These are phyloP conservation scores for Hyperoplus immaculatus DNA, from an alignment of 2,797 vertebrate genomes.

Conservation along the genomic window DNA sequence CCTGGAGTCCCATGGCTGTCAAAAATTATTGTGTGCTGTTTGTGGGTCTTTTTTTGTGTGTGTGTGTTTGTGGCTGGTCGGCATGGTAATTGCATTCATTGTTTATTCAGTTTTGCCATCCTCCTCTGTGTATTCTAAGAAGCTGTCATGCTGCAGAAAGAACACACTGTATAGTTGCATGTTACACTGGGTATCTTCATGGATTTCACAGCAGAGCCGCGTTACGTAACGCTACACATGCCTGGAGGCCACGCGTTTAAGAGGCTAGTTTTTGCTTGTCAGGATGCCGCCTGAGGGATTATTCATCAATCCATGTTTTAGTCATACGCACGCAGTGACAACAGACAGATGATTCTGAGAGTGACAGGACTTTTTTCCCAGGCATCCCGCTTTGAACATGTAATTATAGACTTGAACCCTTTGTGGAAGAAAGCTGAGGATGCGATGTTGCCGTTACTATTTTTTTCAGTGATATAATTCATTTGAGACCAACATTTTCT, in stretches of 20 bases:
- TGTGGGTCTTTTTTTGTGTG: slow-evolving; percentile 2
- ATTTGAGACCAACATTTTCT: not conserved
- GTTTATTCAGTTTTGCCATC: slow-evolving; percentile 45
- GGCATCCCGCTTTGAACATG: slow-evolving; percentile 34
- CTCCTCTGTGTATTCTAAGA: slow-evolving; percentile 38
- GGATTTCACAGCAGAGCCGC: slow-evolving; percentile 54
- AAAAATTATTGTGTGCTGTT: slow-evolving; percentile 4
- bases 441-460: not conserved
- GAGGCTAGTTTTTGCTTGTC: slow-evolving; percentile 70
- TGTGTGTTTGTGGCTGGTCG: slow-evolving; percentile 3
- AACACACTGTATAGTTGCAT: slow-evolving; percentile 49
- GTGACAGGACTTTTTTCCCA: slow-evolving; percentile 51
- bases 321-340: slow-evolving; percentile 65
- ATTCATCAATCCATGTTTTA: slow-evolving; percentile 70
- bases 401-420: slow-evolving; percentile 24
- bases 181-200: slow-evolving; percentile 39
- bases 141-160: slow-evolving; percentile 34
- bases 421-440: slow-evolving; percentile 3
- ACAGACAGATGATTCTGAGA: slow-evolving; percentile 62
- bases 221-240: slow-evolving; percentile 70
- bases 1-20: slow-evolving; percentile 5
- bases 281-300: slow-evolving; percentile 62
- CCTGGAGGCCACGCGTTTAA: slow-evolving; percentile 63
- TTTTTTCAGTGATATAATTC: not conserved
- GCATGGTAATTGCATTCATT: not conserved